Percentiles rank a stretch among this genome's conserved stretches.
Conservation (phyloP, 2,113 vertebrate species). For the Campylomormyrus tamandua region DNA sequence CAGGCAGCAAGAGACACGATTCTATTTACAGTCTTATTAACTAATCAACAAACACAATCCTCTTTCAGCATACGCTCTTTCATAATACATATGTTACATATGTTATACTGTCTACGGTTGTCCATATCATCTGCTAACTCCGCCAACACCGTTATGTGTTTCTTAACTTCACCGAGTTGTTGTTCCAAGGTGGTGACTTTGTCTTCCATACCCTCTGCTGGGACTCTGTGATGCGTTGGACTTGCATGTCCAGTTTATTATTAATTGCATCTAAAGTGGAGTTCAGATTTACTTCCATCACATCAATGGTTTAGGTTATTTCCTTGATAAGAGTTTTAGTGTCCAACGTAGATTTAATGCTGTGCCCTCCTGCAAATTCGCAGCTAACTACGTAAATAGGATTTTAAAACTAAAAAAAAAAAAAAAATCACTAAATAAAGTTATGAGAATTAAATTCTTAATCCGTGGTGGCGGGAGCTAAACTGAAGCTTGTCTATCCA, state of each 20-base stretch:
- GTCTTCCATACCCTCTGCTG: not conserved
- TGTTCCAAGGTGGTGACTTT: not conserved
- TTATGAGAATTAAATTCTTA: not conserved
- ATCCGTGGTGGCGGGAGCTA: not conserved
- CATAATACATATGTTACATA: not conserved
- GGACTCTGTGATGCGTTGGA: not conserved
- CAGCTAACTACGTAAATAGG: not conserved
- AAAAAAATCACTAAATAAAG: not conserved
- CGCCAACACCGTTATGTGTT: not conserved
- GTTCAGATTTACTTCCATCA: not conserved
- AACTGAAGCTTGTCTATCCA: not conserved
- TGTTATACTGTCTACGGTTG: not conserved
- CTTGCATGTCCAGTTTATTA: not conserved
- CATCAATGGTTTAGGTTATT: not conserved
- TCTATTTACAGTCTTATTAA: too few relatives aligned
- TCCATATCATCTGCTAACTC: not conserved
- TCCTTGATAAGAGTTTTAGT: not conserved
- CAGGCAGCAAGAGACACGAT: too few relatives aligned
- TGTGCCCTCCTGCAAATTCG: not conserved
- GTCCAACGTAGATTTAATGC: not conserved
- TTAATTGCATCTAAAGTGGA: not conserved
- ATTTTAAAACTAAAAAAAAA: not conserved
- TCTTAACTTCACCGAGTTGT: not conserved
- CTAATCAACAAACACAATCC: too few relatives aligned
- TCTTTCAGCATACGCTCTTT: not conserved